Conservation (phyloP, 2,113 vertebrate genomes). For the Dicrurus megarhynchus region DNA sequence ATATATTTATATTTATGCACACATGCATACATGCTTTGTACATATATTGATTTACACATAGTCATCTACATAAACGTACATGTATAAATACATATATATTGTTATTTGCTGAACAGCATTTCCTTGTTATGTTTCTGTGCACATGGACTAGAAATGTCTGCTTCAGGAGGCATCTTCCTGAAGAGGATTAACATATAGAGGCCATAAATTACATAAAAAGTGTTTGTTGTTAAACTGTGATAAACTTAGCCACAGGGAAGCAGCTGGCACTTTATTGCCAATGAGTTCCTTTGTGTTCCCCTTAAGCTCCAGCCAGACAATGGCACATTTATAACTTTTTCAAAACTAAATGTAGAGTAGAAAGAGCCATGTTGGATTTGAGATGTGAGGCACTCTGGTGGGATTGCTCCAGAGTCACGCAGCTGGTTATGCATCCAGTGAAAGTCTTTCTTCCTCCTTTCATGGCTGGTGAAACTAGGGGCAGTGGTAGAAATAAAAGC, state of each 20-base stretch:
- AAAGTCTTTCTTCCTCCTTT: background rate
- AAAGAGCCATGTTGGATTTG: background rate
- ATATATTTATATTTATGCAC: background rate
- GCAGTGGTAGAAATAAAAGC: background rate
- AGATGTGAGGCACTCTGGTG: background rate
- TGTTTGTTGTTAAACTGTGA: constrained; percentile 45
- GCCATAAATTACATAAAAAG: constrained; percentile 36
- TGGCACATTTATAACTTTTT: constrained; percentile 7
- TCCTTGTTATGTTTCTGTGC: background rate
- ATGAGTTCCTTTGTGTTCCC: constrained; percentile 27
- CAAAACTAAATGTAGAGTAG: constrained; percentile 26
- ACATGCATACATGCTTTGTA: background rate
- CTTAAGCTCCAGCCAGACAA: constrained; percentile 49
- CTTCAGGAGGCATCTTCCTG: background rate
- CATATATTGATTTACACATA: background rate
- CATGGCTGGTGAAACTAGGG: fast-evolving
- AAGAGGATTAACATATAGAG: background rate
- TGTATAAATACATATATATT: too few relatives aligned
- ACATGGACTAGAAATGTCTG: background rate
- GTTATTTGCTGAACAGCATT: background rate
- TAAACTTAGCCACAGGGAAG: constrained; percentile 57
- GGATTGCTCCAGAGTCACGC: background rate
- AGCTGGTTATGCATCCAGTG: background rate
- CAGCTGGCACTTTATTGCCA: constrained; percentile 59
- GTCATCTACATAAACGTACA: background rate